phyloP scores from a whole-genome alignment of 2,888 invertebrate species.

The Melinopterus prodromus region DNA sequence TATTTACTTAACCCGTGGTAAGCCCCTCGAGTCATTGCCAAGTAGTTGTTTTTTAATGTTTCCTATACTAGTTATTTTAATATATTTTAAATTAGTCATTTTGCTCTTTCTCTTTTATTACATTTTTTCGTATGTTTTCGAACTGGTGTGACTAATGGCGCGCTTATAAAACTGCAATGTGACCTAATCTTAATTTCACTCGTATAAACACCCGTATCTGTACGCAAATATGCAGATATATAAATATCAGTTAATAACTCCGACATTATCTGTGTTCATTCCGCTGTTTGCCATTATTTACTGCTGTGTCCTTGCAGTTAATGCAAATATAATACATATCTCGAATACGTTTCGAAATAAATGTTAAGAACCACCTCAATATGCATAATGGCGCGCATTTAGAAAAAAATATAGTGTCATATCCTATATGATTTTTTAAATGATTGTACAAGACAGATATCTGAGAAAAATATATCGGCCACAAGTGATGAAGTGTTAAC shows the following conservation, averaged over 20 bases:
- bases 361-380: background rate
- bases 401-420: too few relatives aligned
- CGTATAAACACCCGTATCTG: background rate
- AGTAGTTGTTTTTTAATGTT: too few relatives aligned
- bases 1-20: too few relatives aligned
- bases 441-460: too few relatives aligned
- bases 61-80: too few relatives aligned
- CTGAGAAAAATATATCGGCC: background rate
- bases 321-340: background rate
- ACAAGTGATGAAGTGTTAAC: background rate
- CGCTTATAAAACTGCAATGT: background rate
- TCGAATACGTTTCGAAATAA: background rate
- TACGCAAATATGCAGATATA: background rate
- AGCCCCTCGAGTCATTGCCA: too few relatives aligned
- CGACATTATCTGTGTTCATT: background rate
- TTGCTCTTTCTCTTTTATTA: too few relatives aligned
- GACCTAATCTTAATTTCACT: background rate
- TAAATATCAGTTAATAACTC: slow-evolving; percentile 4
- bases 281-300: background rate
- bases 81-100: too few relatives aligned
- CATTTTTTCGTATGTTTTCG: too few relatives aligned
- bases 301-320: background rate
- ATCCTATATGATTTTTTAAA: too few relatives aligned
- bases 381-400: too few relatives aligned
- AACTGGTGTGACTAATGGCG: too few relatives aligned